Base-by-base conservation (phyloP, 2,797 vertebrate genomes). In the Anisognathus igniventris region DNA sequence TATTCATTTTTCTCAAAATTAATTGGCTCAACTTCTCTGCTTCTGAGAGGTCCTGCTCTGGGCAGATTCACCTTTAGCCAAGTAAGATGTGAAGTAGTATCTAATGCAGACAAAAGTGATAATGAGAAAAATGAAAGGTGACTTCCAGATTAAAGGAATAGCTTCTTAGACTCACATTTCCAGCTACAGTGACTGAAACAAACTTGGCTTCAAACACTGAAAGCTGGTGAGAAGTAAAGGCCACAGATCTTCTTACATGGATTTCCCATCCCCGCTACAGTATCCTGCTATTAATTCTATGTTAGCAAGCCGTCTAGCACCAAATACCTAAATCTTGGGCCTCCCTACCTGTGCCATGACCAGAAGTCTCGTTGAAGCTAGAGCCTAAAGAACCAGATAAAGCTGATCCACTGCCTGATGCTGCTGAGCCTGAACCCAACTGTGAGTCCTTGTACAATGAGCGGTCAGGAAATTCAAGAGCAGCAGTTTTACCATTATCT, bases 361-460 rank as follows among this genome's bases (percentile, higher is more conserved):
- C 98, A 70, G 98, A 98, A 25, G 97, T 98, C 87, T 98, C 95
- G 15, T 97, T 98, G 81, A 97, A 98, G 47, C 95, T 97, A 28
- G 96, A 97, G 16, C 96, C 95, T 48, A 97, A 92, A 18, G 98
- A 98, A 67, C 89, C 96, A 56, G 97, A 96, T 10, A 97, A 97
- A 88, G 98, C 98, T 40, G 98, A 98, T 64, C 97, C 97, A 12
- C 97, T 98, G 77, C 98, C 98, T 19, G 98, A 98, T 6, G 97
- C 97, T 30, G 98, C 98, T 30, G 98, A 98, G 35, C 98, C 97
- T 1, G 98, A 97, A 72, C 98, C 97, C 3, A 96, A 98, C 37
- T 95, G 97, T 37, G 98, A 97, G 22, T 98, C 98, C 83, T 98
- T 93, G 3, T 96, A 98, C 27, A 98, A 97, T 8, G 94, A 95